Base-by-base conservation (phyloP, 1,140 invertebrate species). In the Macrocentrus cingulum region DNA sequence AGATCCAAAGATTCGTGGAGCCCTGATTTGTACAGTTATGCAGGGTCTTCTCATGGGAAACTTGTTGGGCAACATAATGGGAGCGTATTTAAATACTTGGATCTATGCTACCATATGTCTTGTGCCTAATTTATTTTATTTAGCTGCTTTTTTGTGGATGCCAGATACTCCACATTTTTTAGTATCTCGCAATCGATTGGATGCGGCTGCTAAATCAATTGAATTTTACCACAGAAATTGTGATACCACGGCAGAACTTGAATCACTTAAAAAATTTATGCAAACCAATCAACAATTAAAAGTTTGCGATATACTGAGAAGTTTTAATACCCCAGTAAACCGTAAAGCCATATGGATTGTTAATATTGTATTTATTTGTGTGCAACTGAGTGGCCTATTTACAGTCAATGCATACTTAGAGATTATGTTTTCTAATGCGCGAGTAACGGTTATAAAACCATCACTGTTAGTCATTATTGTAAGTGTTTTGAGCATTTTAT, bases 321-420 rank as follows among this genome's bases (percentile, higher is more conserved):
- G 69, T 9, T 39, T 76, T 18, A 57, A 41, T 6, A 25, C 59
- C 11, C 69, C 59, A 2, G 53, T 66, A 9, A 87, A 88, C 68
- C 80, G 84, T 42, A 85, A 81, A 53, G 84, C 84, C 9, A 71
- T 91, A 2, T 69, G 84, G 5, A 84, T 91, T 34, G 80, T 85
- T 19, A 66, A 87, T 32, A 76, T 84, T 11, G 75, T 91, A 51
- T 87, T 88, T 66, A 80, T 87, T 3, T 87, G 89, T 18, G 89
- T 92, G 71, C 88, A 91, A 67, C 81, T 91, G 25, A 88, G 85
- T 49, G 88, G 90, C 1, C 85, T 90, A n/a, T 88, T 88, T 46
- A 87, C 87, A 1, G 81, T 92, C 15, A 85, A 87, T 63, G 87
- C 88, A 22, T 91, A 91, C 66, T 83, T 88, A 15, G 87, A 90